Percentiles rank a stretch among this genome's conserved stretches.
Evolutionary conservation across 2,113 vertebrate genomes (phyloP).

Genomic region (Nothocercus nigrocapillus): DNA sequence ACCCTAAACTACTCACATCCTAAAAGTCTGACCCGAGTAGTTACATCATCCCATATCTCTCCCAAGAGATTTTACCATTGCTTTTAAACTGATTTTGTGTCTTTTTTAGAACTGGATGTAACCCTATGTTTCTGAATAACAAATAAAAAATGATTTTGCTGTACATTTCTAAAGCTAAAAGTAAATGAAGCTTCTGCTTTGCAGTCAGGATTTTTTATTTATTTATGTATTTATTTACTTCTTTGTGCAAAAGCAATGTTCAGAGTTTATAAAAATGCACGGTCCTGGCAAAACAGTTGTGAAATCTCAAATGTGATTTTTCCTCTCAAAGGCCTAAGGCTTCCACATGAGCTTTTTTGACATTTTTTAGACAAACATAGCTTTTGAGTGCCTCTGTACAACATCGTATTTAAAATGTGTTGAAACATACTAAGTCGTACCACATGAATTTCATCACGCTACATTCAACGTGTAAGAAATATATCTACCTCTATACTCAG

Average conservation of each 20-base stretch:
- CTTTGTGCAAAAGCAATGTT: background rate
- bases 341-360: background rate
- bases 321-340: background rate
- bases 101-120: background rate
- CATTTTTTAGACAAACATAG: background rate
- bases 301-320: background rate
- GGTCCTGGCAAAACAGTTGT: background rate
- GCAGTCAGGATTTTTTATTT: no score
- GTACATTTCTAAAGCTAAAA: background rate
- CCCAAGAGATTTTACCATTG: fast-evolving
- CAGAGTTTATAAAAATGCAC: background rate
- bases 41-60: background rate
- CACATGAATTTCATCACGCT: background rate
- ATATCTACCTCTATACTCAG: background rate
- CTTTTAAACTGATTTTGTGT: background rate
- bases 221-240: no score
- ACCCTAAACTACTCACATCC: background rate
- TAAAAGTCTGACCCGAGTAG: background rate
- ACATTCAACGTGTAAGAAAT: background rate
- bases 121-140: background rate
- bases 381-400: background rate
- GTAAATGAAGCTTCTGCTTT: background rate
- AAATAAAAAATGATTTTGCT: background rate
- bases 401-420: background rate
- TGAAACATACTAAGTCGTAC: background rate